Conservation (phyloP, 1,140 invertebrate genomes). For the Globodera ellingtonae region DNA sequence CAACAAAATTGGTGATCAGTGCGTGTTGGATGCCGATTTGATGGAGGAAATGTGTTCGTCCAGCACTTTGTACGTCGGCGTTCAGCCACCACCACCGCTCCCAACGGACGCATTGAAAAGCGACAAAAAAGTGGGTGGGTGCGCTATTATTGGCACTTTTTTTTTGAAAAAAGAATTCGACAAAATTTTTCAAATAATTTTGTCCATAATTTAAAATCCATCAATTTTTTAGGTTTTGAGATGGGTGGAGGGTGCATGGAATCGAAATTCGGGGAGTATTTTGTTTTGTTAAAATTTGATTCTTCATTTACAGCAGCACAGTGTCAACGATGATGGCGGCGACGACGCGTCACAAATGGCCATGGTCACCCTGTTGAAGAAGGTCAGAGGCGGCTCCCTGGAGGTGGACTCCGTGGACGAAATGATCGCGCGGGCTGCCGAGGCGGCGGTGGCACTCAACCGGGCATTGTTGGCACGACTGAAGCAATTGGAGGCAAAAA, state of each 20-base stretch:
- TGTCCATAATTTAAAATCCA: not conserved
- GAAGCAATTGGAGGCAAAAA: slow-evolving; percentile 14
- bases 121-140: no score
- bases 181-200: no score
- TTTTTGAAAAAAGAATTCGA: not conserved
- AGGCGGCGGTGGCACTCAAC: slow-evolving; percentile 22
- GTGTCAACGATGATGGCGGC: slow-evolving; percentile 16
- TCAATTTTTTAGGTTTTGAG: not conserved
- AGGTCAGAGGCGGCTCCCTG: slow-evolving; percentile 27
- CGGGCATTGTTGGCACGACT: slow-evolving; percentile 26
- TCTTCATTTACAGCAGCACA: not conserved
- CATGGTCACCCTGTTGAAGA: slow-evolving; percentile 29
- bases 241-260: no score
- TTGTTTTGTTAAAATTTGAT: no score
- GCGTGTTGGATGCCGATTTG: slow-evolving; percentile 29
- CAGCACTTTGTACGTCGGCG: slow-evolving; percentile 40
- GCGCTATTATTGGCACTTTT: not conserved
- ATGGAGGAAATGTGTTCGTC: slow-evolving; percentile 34
- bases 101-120: not conserved
- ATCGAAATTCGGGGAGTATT: no score
- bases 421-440: slow-evolving; percentile 22
- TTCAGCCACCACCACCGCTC: not conserved
- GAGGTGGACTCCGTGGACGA: slow-evolving; percentile 41
- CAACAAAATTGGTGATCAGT: slow-evolving; percentile 35
- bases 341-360: not conserved